Evolutionary conservation across 2,113 vertebrate genomes (phyloP).

Genomic region (Neotragus pygmaeus): DNA sequence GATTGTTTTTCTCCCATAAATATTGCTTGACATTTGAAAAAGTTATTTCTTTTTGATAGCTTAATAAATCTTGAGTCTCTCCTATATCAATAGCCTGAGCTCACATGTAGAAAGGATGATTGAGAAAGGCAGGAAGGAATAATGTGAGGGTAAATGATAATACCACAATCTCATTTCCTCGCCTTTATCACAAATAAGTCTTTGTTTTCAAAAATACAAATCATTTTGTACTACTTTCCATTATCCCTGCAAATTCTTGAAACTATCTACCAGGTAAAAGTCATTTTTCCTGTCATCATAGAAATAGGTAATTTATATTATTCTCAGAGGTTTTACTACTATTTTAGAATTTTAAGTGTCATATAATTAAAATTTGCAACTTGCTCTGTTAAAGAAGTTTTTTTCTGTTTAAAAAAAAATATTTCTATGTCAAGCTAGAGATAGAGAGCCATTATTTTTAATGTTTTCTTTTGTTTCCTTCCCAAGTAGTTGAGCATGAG

Average conservation of each 20-base stretch:
- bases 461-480: neutral
- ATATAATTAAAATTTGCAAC: neutral
- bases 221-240: neutral
- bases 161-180: neutral
- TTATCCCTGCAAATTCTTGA: neutral
- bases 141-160: neutral
- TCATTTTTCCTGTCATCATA: neutral
- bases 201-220: neutral
- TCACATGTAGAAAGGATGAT: neutral
- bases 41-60: conserved; percentile 30
- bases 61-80: conserved; percentile 41
- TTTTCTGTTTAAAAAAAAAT: neutral
- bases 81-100: neutral
- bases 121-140: neutral
- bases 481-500: neutral
- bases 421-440: neutral
- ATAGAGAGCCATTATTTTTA: neutral
- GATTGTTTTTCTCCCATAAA: neutral
- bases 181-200: neutral
- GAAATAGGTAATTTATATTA: neutral
- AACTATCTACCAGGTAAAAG: neutral
- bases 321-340: neutral
- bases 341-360: neutral
- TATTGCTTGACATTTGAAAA: conserved; percentile 34
- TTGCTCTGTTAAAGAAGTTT: neutral